These are phyloP conservation scores for Meloidogyne exigua DNA, from an alignment of 1,140 invertebrate genomes.

Conservation along the genomic window DNA sequence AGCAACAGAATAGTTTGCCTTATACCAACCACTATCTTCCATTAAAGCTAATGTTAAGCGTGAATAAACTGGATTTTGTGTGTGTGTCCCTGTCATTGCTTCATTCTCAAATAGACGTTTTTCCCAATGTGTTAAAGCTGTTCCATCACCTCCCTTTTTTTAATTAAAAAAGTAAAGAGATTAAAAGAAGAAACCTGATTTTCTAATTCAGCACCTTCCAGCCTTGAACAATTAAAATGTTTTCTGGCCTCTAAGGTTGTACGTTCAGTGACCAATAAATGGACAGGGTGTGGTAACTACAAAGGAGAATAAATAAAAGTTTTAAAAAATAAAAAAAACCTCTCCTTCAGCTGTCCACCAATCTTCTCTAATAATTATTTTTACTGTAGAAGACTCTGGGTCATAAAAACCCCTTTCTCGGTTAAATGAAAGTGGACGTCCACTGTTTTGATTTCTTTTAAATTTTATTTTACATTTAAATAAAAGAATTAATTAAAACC, in stretches of 20 bases:
- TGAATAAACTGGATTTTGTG: constrained; percentile 95
- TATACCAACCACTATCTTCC: constrained; percentile 86
- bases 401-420: constrained; percentile 71
- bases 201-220: constrained; percentile 95
- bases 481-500: constrained; percentile 7
- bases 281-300: constrained; percentile 47
- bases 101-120: constrained; percentile 98
- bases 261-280: constrained; percentile 48
- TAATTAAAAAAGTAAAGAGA: background rate
- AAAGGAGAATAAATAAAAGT: background rate
- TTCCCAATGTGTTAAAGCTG: constrained; percentile 95
- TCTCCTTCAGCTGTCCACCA: constrained; percentile 82
- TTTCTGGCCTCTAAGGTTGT: constrained; percentile 70
- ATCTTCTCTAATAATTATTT: constrained; percentile 74
- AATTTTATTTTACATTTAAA: background rate
- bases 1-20: constrained; percentile 71
- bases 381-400: constrained; percentile 87
- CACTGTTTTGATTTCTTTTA: constrained; percentile 31
- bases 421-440: constrained; percentile 54
- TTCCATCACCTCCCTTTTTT: constrained; percentile 80
- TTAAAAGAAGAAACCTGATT: constrained; percentile 72
- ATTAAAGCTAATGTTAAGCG: constrained; percentile 90
- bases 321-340: constrained; percentile 49
- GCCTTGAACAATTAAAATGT: constrained; percentile 83
- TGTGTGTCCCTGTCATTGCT: constrained; percentile 98